Evolutionary conservation across 2,888 invertebrate species (phyloP).

Genomic region (Lithosia quadra): DNA sequence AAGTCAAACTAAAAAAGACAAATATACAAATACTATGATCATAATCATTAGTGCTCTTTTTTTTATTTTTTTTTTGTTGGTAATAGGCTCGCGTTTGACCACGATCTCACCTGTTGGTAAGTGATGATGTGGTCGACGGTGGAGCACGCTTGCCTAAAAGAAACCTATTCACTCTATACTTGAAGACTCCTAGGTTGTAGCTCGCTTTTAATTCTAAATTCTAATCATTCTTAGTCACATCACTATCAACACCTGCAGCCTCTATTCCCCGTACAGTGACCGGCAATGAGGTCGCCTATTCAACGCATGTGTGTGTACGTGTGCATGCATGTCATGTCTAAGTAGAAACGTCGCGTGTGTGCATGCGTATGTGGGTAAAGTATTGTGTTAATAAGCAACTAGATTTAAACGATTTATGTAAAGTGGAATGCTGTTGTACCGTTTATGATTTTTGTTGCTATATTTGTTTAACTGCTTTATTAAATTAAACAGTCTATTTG

Average conservation of each 20-base stretch:
- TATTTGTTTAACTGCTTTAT: background rate
- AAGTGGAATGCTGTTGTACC: slow-evolving; percentile 5
- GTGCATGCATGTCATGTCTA: slow-evolving; percentile 8
- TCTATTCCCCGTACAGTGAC: slow-evolving; percentile 70
- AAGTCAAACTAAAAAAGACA: too few species aligned
- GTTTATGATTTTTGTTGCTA: background rate
- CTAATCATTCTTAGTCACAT: background rate
- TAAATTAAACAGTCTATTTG: too few species aligned
- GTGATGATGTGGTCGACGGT: too few species aligned
- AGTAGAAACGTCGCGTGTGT: slow-evolving; percentile 7
- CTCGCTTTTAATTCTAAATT: background rate
- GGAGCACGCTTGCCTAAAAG: too few species aligned
- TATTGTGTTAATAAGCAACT: slow-evolving; percentile 6
- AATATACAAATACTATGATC: too few species aligned
- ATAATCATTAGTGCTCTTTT: too few species aligned
- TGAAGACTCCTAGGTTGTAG: too few species aligned
- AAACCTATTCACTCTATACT: too few species aligned
- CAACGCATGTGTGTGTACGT: slow-evolving; percentile 28
- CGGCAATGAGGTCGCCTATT: slow-evolving; percentile 69
- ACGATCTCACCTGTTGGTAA: too few species aligned
- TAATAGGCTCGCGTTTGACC: too few species aligned
- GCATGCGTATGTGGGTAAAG: slow-evolving; percentile 3
- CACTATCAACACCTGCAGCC: slow-evolving; percentile 54
- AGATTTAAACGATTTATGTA: background rate
- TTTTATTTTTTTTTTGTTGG: too few species aligned